Percentiles rank a stretch among this genome's conserved stretches.
Conservation (phyloP, 2,797 vertebrate genomes). For the Naso thynnoides region DNA sequence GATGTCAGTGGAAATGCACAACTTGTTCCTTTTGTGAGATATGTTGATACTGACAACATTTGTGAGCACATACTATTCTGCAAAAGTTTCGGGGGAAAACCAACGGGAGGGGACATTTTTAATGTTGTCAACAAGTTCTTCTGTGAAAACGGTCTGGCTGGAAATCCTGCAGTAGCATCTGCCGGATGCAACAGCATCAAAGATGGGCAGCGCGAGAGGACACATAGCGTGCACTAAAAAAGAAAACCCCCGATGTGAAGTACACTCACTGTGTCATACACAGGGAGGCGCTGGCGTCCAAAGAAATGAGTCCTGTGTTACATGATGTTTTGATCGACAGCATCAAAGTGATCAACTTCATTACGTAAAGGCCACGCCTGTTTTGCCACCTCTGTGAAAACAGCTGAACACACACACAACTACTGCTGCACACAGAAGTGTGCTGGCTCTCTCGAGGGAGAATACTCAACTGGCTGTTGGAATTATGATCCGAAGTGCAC, state of each 20-base stretch:
- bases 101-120: conserved; percentile 33
- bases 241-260: background rate
- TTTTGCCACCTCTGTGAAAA: conserved; percentile 30
- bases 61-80: conserved; percentile 28
- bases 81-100: background rate
- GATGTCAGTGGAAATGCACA: conserved; percentile 25
- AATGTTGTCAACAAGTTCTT: conserved; percentile 7
- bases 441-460: conserved; percentile 17
- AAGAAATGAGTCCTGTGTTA: conserved; percentile 16
- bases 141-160: conserved; percentile 7
- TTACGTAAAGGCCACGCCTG: conserved; percentile 13
- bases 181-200: too few relatives aligned
- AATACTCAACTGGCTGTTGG: conserved; percentile 9
- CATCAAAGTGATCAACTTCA: conserved; percentile 22
- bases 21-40: conserved; percentile 31
- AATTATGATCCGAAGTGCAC: conserved; percentile 11
- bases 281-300: conserved; percentile 16
- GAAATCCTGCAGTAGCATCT: background rate
- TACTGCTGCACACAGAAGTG: conserved; percentile 20
- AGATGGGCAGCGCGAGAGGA: background rate
- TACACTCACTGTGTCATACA: conserved; percentile 36
- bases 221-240: background rate
- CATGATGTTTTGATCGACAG: background rate
- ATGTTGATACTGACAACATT: conserved; percentile 12
- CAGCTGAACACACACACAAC: conserved; percentile 16